Conservation (phyloP, 2,888 invertebrate species). For the Barypeithes pellucidus region DNA sequence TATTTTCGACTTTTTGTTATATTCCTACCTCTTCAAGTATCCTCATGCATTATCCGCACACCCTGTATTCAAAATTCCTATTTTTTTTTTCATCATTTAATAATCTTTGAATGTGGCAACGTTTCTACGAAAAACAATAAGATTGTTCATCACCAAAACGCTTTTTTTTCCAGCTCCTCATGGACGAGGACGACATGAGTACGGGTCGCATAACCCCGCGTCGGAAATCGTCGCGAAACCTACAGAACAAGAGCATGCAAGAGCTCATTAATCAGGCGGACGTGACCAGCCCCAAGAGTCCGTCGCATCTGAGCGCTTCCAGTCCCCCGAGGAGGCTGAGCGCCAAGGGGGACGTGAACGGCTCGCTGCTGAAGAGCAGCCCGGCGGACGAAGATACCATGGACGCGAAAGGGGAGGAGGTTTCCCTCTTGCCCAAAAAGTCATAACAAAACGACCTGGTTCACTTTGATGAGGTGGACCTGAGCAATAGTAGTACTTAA, state of each 20-base stretch:
- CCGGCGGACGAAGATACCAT: constrained; percentile 58
- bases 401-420: constrained; percentile 63
- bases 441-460: constrained; percentile 65
- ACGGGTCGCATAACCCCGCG: constrained; percentile 66
- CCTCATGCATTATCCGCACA: no score
- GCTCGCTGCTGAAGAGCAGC: constrained; percentile 63
- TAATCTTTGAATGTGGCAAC: no score
- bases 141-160: no score
- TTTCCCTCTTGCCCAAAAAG: constrained; percentile 65
- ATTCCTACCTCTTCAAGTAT: no score
- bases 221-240: constrained; percentile 61
- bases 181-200: constrained; percentile 83
- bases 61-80: no score
- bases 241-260: constrained; percentile 52
- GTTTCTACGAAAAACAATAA: no score
- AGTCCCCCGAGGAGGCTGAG: constrained; percentile 64
- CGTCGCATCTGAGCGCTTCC: constrained; percentile 61
- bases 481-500: constrained; percentile 50
- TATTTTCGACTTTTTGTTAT: no score
- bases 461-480: constrained; percentile 40
- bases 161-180: constrained; percentile 74
- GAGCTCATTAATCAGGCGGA: constrained; percentile 55
- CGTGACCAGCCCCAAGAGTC: constrained; percentile 61
- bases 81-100: no score
- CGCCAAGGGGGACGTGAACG: constrained; percentile 64